A percentile compares a stretch with the other conserved stretches of the same genome.
Conservation (phyloP, 2,888 invertebrate species). For the Mimachlamys varia region DNA sequence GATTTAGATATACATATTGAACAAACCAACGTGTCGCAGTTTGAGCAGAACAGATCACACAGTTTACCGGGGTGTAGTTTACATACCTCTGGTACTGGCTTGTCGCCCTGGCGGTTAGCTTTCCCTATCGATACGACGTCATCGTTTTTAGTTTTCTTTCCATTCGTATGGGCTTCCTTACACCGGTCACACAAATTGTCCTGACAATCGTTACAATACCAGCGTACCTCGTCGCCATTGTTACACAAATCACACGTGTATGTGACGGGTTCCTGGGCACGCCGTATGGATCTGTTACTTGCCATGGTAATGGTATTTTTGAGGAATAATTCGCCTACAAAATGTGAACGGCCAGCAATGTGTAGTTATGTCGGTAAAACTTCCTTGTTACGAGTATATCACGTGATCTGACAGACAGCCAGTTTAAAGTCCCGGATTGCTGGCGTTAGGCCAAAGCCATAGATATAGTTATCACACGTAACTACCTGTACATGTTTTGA, state of each 20-base stretch:
- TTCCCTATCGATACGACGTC: neutral
- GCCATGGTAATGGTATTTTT: no score
- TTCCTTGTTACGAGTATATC: no score
- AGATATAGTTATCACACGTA: no score
- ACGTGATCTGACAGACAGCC: no score
- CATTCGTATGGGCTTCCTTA: neutral
- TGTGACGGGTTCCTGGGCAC: neutral
- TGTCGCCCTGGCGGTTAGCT: neutral
- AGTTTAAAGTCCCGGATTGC: no score
- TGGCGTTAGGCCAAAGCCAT: no score
- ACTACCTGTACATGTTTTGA: no score
- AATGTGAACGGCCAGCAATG: no score
- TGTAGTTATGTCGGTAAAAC: no score
- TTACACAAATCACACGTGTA: neutral
- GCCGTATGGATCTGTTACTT: neutral
- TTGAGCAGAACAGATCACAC: neutral
- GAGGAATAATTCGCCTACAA: no score
- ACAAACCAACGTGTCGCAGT: neutral
- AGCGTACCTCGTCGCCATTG: neutral
- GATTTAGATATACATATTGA: neutral
- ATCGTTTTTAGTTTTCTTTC: constrained; percentile 8
- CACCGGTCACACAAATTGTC: neutral
- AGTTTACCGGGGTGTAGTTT: constrained; percentile 8
- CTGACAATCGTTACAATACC: neutral
- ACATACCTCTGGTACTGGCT: neutral